Conservation (phyloP, 2,113 vertebrate genomes). For the Noturus placidus region DNA sequence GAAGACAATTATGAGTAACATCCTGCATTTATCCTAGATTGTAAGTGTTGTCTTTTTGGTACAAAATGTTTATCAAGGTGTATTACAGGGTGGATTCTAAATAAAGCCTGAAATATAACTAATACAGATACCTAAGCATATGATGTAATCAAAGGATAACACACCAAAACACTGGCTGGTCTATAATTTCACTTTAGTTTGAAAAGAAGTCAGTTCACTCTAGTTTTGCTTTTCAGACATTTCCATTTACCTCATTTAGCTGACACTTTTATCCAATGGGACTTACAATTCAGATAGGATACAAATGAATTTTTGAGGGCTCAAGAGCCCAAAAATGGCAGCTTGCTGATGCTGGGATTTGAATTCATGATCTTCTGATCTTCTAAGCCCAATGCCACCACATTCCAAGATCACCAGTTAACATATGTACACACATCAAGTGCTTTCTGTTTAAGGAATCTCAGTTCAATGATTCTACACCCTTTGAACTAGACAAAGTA, state of each 20-base stretch:
- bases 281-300: conserved; percentile 1
- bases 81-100: not conserved
- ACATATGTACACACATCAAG: not conserved
- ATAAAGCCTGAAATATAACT: conserved; percentile 15
- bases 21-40: not conserved
- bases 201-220: not conserved
- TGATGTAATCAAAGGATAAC: conserved; percentile 6
- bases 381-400: not conserved
- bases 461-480: not conserved
- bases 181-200: conserved; percentile 23
- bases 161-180: not conserved
- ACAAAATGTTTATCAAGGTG: not conserved
- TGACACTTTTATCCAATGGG: not conserved
- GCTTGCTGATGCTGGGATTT: not conserved
- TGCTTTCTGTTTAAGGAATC: not conserved
- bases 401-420: not conserved
- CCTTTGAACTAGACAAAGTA: conserved; percentile 69
- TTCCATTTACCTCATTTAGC: not conserved
- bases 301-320: not conserved
- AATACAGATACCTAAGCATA: conserved; percentile 4
- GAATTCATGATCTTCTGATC: not conserved
- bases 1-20: not conserved
- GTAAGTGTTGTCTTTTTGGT: not conserved
- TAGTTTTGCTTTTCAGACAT: not conserved
- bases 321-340: not conserved